phyloP scores from a whole-genome alignment of 2,113 vertebrate species.

The Gobius niger region DNA sequence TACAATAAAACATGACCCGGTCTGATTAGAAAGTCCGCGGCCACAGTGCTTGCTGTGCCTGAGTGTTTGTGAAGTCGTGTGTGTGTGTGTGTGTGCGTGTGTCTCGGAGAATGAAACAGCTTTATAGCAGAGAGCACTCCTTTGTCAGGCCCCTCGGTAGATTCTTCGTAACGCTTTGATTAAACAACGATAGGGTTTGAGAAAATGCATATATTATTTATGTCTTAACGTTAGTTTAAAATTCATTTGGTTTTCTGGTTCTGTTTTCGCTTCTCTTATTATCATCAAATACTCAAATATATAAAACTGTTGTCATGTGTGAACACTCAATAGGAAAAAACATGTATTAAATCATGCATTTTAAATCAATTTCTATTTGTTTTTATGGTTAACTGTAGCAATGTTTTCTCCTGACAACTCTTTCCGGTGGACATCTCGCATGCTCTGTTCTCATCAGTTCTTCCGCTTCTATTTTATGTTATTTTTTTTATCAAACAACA shows the following conservation, averaged over 20 bases:
- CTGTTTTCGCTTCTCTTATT: no score
- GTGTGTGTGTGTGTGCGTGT: background rate
- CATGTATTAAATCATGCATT: no score
- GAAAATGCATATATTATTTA: background rate
- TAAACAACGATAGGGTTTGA: background rate
- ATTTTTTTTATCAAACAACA: conserved; percentile 27
- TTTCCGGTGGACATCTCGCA: conserved; percentile 16
- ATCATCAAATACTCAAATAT: no score
- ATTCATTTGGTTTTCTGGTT: background rate
- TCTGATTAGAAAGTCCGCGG: conserved; percentile 63
- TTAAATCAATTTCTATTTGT: no score
- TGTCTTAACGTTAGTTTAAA: background rate
- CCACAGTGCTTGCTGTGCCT: conserved; percentile 15
- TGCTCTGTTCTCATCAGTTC: conserved; percentile 19
- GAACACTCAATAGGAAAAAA: no score
- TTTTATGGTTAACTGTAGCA: no score
- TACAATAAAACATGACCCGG: conserved; percentile 74
- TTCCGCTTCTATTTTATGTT: conserved; percentile 6
- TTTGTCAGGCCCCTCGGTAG: background rate
- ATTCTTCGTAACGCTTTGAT: background rate
- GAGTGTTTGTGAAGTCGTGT: conserved; percentile 23
- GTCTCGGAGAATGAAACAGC: background rate
- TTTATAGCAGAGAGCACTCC: background rate
- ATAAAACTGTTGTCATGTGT: no score
- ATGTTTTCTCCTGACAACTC: background rate